Conservation (phyloP, 1,140 invertebrate species). For the Vanessa atalanta region DNA sequence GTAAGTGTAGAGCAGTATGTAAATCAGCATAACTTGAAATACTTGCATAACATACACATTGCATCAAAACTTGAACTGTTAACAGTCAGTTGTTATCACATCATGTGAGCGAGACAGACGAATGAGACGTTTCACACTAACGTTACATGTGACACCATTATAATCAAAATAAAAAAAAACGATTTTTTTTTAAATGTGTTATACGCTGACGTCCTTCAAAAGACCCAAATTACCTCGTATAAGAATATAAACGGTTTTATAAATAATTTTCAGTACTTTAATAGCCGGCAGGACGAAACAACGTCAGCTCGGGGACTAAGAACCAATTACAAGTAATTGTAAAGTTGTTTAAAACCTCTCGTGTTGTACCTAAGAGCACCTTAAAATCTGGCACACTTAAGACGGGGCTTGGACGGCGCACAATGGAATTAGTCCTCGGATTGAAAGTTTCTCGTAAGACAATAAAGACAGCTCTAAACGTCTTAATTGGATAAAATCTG, state of each 20-base stretch:
- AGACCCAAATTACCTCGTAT: not conserved
- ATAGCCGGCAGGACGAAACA: constrained; percentile 14
- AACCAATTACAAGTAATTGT: constrained; percentile 38
- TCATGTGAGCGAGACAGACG: too few species aligned
- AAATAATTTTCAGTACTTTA: constrained; percentile 1
- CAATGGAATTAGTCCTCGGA: constrained; percentile 40
- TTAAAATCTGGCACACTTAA: constrained; percentile 39
- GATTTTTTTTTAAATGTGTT: too few species aligned
- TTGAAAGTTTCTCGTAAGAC: constrained; percentile 35
- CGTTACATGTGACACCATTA: too few species aligned
- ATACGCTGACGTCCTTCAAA: too few species aligned
- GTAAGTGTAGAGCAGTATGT: too few species aligned
- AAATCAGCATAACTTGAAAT: too few species aligned
- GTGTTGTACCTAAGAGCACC: constrained; percentile 37
- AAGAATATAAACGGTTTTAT: constrained; percentile 6
- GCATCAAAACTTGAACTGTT: too few species aligned
- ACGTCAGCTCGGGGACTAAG: constrained; percentile 8
- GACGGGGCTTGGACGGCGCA: constrained; percentile 27
- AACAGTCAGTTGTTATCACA: too few species aligned
- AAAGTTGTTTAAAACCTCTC: constrained; percentile 36
- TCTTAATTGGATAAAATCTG: constrained; percentile 39
- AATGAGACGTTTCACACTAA: too few species aligned
- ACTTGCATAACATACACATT: too few species aligned
- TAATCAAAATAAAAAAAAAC: too few species aligned
- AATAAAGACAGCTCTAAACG: constrained; percentile 36